Evolutionary conservation across 2,113 vertebrate species (phyloP), one percentile per base, ranked within the genome.

Genomic region (Poeciliopsis prolifica): DNA sequence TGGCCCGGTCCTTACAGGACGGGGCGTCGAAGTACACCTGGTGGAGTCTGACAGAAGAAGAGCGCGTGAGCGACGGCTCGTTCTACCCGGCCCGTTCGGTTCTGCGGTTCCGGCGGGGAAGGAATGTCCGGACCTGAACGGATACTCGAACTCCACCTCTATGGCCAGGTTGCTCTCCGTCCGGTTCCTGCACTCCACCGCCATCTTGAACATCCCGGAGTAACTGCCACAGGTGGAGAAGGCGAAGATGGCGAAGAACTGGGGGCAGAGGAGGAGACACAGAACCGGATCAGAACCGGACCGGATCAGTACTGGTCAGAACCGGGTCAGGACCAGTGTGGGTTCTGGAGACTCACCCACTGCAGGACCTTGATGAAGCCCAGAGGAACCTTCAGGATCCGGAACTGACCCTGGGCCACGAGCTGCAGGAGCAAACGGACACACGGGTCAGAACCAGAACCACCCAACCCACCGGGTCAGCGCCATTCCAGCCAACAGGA

Each of bases 161-260:
- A 97, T 95, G 24, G 64, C 94, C 82, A 94, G 93, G 91, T 96
- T 86, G 60, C 96, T 96, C 11, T 95, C 90, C 0, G 80, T 91
- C 81, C 90, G 88, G 93, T 94, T 96, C 89, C 90, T 93, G 86
- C 96, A 97, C 31, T 96, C 92, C 78, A 97, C 95, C 0, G 92
- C 87, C 87, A 97, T 86, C 80, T 84, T 89, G 77, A 97, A 95
- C 90, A 95, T 92, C 65, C 96, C 96, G 0, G 92, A 93, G 75
- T 97, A 97, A 86, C 95, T 95, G 76, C 96, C 96, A 19, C 96
- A 97, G 60, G 96, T 97, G 76, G 96, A 96, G 84, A 97, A 97
- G 68, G 96, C 96, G 83, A 97, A 97, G 91, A 97, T 97, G 81
- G 96, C 94, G 74, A 97, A 97, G 72, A 97, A 93, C 96, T 97